phyloP scores from a whole-genome alignment of 2,888 invertebrate species.

The Brassicogethes aeneus region DNA sequence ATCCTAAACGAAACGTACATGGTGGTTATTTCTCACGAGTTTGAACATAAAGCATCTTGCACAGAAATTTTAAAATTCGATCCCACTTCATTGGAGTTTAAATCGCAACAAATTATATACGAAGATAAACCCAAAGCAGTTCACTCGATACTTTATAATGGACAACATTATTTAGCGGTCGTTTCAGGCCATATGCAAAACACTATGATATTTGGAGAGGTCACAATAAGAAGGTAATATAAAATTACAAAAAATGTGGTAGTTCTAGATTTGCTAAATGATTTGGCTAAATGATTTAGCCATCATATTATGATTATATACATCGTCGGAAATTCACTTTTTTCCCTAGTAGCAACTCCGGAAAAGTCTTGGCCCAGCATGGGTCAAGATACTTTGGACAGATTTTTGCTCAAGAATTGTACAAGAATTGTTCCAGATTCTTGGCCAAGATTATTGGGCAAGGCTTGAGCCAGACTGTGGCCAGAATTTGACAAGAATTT shows the following conservation, averaged over 20 bases:
- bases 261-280: background rate
- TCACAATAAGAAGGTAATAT: constrained; percentile 30
- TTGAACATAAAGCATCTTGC: constrained; percentile 15
- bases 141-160: constrained; percentile 22
- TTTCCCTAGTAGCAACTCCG: no score
- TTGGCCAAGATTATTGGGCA: no score
- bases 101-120: constrained; percentile 25
- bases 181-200: constrained; percentile 29
- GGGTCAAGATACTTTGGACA: no score
- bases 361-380: no score
- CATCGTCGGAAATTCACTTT: no score
- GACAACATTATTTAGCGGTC: constrained; percentile 29
- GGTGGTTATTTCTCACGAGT: constrained; percentile 17
- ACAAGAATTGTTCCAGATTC: no score
- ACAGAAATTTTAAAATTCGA: constrained; percentile 29
- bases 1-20: constrained; percentile 13
- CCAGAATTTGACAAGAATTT: no score
- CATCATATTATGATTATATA: no score
- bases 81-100: constrained; percentile 19
- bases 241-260: constrained; percentile 5
- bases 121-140: constrained; percentile 27
- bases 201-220: constrained; percentile 28
- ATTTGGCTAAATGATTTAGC: no score
- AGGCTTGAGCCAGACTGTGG: no score
- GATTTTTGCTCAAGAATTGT: no score